Base-by-base conservation (phyloP, 2,113 vertebrate species). In the Collichthys lucidus region DNA sequence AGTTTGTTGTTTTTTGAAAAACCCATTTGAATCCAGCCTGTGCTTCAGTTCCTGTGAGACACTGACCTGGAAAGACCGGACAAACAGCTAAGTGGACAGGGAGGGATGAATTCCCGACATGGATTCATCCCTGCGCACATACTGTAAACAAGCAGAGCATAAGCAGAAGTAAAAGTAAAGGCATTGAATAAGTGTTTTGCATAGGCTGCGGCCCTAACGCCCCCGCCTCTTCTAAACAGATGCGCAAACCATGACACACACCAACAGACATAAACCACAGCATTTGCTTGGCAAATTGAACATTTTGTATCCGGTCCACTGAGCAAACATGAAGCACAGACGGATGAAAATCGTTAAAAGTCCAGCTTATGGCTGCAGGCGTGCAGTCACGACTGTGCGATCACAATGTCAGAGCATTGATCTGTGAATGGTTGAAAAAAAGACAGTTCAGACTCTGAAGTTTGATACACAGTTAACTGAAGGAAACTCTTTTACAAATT, bases 281-380 rank as follows among this genome's bases (percentile, higher is more conserved):
- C 19, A 50, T 91, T 90, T 93, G 87, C 42, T 84, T 90, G 84
- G 76, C 80, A 92, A 91, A 90, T 89, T 79, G 65, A 79, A 74
- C 53, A 44, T 87, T 72, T 71, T 79, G 52, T 52, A 4, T 78
- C 22, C 20, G 17, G 86, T 83, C 73, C 74, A 88, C 74, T 79
- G 81, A 86, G 53, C 87, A 78, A 52, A 70, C 82, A 62, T 42
- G 66, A 84, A 73, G 57, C 11, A 49, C 74, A 74, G 77, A 72
- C 80, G 2, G 35, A 76, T 85, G 70, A 80, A 86, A 89, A 89
- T 90, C 90, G 78, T 91, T 91, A 12, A 79, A 79, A 60, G 47
- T 87, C 14, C 78, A 83, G 85, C 74, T 60, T 57, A 56, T 68
- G 70, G 73, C 90, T 91, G 66, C 76, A 69, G 89, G 86, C 75